Conservation (phyloP, 2,113 vertebrate genomes). For the Murina feae region DNA sequence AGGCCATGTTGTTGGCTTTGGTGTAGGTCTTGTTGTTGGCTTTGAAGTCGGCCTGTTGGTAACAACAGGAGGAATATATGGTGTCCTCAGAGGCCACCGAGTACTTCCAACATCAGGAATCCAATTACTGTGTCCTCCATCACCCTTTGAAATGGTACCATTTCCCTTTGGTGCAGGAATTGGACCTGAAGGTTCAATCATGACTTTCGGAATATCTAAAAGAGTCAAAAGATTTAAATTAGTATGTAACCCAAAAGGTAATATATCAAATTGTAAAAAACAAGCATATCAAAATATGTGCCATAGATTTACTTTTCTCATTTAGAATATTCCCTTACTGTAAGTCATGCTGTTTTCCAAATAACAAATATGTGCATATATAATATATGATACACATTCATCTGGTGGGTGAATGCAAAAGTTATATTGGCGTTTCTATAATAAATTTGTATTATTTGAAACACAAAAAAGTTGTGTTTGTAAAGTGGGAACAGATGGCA, state of each 20-base stretch:
- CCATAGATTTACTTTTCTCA: neutral
- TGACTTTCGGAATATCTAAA: constrained; percentile 86
- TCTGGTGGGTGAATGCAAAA: neutral
- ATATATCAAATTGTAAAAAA: neutral
- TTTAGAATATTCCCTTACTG: neutral
- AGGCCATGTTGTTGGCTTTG: constrained; percentile 44
- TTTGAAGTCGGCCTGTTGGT: constrained; percentile 75
- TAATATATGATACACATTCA: neutral
- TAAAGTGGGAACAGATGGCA: neutral
- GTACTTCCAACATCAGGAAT: constrained; percentile 84
- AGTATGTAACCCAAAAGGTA: neutral
- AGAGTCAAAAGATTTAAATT: constrained; percentile 56
- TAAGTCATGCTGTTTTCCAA: neutral
- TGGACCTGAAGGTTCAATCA: constrained; percentile 84
- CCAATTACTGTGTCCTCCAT: constrained; percentile 75
- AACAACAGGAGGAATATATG: constrained; percentile 61
- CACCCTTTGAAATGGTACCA: constrained; percentile 53
- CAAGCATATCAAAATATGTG: neutral
- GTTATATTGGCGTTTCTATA: neutral
- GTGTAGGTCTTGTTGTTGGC: constrained; percentile 73
- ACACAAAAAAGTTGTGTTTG: neutral
- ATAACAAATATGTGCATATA: neutral
- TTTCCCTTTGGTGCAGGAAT: constrained; percentile 62
- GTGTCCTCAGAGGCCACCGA: constrained; percentile 78
- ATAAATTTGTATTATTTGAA: neutral